These are phyloP conservation scores for Spheniscus humboldti DNA, from an alignment of 2,797 vertebrate species.

Conservation along the genomic window DNA sequence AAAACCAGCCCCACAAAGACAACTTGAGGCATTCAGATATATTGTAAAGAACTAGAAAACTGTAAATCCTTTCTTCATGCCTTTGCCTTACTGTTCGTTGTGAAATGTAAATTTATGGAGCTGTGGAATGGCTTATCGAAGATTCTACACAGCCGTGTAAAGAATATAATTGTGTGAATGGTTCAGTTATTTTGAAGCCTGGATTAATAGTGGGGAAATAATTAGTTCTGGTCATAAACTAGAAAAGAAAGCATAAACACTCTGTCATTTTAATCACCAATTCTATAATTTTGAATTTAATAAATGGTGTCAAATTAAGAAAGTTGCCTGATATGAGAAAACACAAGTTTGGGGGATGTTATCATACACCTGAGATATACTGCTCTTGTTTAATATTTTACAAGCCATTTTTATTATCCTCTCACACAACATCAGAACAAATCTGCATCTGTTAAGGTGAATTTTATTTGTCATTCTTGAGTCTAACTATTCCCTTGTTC, in stretches of 20 bases:
- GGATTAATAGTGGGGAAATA: neutral
- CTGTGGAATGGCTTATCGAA: neutral
- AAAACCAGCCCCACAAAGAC: neutral
- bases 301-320: neutral
- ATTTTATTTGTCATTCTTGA: constrained; percentile 53
- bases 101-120: neutral
- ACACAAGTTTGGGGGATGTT: neutral
- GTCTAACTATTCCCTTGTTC: constrained; percentile 14
- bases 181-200: neutral
- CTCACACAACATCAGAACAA: constrained; percentile 12
- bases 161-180: neutral
- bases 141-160: neutral
- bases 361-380: constrained; percentile 10
- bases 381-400: constrained; percentile 42
- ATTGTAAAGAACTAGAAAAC: neutral
- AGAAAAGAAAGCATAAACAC: neutral
- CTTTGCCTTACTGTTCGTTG: neutral
- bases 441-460: constrained; percentile 46
- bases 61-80: neutral
- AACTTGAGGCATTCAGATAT: neutral
- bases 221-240: neutral
- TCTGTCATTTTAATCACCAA: neutral
- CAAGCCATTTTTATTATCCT: constrained; percentile 45
- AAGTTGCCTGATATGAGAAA: neutral
- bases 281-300: constrained; percentile 20